Percentiles rank a stretch among this genome's conserved stretches.
phyloP scores from a whole-genome alignment of 2,797 vertebrate genomes.

The Sebastes cheni region DNA sequence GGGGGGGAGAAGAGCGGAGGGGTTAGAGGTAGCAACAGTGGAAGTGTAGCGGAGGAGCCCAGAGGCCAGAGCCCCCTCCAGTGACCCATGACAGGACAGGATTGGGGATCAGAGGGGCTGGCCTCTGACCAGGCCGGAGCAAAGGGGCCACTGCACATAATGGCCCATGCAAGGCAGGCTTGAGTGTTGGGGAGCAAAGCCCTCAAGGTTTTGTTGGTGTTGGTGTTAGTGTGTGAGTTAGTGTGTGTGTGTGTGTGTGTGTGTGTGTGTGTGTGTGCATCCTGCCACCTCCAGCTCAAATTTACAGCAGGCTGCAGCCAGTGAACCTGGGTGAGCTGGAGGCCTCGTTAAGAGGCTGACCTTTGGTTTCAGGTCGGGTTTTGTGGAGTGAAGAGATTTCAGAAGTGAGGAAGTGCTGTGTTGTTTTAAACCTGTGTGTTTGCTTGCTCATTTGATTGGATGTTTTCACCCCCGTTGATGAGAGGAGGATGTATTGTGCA shows the following conservation, averaged over 20 bases:
- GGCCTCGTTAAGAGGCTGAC: conserved; percentile 79
- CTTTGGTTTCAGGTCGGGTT: conserved; percentile 74
- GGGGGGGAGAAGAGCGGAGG: conserved; percentile 73
- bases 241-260: background rate
- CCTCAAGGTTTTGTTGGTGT: conserved; percentile 48
- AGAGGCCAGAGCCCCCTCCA: conserved; percentile 85
- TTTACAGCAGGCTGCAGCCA: conserved; percentile 79
- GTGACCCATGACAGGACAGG: conserved; percentile 92
- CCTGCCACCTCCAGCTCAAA: conserved; percentile 61
- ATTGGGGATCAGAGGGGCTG: conserved; percentile 88
- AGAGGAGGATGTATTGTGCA: conserved; percentile 10
- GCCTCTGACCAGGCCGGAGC: conserved; percentile 84
- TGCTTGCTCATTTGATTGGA: conserved; percentile 79
- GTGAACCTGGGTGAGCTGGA: conserved; percentile 72
- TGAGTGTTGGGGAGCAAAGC: conserved; percentile 56
- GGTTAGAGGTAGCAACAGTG: conserved; percentile 74
- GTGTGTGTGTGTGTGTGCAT: background rate
- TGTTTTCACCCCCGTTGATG: conserved; percentile 42
- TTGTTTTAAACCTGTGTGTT: conserved; percentile 75
- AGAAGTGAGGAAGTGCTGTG: conserved; percentile 76
- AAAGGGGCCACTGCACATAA: conserved; percentile 81
- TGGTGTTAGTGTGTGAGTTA: conserved; percentile 18
- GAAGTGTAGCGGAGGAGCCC: conserved; percentile 81
- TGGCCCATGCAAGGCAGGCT: conserved; percentile 67
- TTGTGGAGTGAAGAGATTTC: conserved; percentile 72